Base-by-base conservation (phyloP, 2,797 vertebrate genomes). In the Anomalospiza imberbis region DNA sequence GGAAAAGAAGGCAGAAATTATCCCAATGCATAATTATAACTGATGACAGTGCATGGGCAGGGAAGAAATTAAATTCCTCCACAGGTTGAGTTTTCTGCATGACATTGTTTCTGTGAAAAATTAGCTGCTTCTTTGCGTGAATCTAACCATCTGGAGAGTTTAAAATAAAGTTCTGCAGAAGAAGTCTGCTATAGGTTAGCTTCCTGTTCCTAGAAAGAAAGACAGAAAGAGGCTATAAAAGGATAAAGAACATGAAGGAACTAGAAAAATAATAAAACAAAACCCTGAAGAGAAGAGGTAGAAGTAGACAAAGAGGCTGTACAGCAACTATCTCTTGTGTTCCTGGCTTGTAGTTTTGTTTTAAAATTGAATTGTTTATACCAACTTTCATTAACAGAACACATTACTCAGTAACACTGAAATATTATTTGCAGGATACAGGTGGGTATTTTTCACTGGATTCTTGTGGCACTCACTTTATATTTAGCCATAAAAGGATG, bases 401-500 rank as follows among this genome's bases (percentile, higher is more conserved):
- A 71, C 50, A 26, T 54, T 50, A 84, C 51, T 16, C 47, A 82
- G 7, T 44, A 66, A 63, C 54, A 85, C 18, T 13, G 38, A 88
- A 93, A 95, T 91, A 45, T 26, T 54, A 80, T 86, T 77, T 6
- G 63, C 65, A 89, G 78, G 89, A 90, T 63, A 82, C 9, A 10
- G 14, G 10, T 51, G 89, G 38, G 11, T 36, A 71, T 61, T 93
- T 86, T 79, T 73, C 84, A 66, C 66, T 65, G 82, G 47, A 62
- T 84, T 50, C 48, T 51, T 90, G 55, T 31, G 76, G 63, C 61
- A 97, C 98, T 97, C 66, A 99, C 99, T 98, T 99, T 99, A 96
- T 99, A 99, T 96, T 97, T 98, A 66, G 97, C 98, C 94, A 98
- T 71, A 36, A 98, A 95, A 17, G 99, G 99, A 89, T 99, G 99